These are phyloP conservation scores for Athalia rosae DNA, from an alignment of 2,888 invertebrate species.

Conservation along the genomic window DNA sequence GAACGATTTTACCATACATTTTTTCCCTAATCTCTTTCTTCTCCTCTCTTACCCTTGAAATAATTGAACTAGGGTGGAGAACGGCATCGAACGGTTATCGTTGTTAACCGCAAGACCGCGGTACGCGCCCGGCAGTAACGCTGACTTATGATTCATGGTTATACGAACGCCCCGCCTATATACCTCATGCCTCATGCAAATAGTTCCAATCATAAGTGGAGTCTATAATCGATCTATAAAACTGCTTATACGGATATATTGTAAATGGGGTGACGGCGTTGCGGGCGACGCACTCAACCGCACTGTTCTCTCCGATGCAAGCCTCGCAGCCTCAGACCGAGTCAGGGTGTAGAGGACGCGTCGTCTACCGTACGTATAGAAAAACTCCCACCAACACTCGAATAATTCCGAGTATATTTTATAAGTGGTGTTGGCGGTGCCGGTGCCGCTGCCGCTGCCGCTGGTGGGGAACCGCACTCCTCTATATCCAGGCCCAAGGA, in stretches of 20 bases:
- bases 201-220: conserved; percentile 72
- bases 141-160: conserved; percentile 67
- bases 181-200: conserved; percentile 68
- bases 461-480: conserved; percentile 2
- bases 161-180: conserved; percentile 44
- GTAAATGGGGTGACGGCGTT: conserved; percentile 40
- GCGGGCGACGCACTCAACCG: conserved; percentile 36
- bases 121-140: conserved; percentile 66
- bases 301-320: background rate
- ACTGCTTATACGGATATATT: conserved; percentile 66
- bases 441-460: background rate
- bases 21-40: background rate
- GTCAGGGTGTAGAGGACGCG: too few species aligned
- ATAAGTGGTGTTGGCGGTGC: too few species aligned
- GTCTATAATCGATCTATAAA: conserved; percentile 73
- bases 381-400: too few species aligned
- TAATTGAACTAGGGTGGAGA: background rate
- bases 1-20: background rate
- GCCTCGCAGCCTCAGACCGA: too few species aligned
- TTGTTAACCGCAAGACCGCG: conserved; percentile 60
- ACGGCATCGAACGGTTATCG: conserved; percentile 68
- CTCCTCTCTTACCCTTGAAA: background rate
- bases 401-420: too few species aligned
- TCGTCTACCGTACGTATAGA: too few species aligned
- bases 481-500: conserved; percentile 53